phyloP scores from a whole-genome alignment of 2,888 invertebrate genomes.

The Crioceris asparagi region DNA sequence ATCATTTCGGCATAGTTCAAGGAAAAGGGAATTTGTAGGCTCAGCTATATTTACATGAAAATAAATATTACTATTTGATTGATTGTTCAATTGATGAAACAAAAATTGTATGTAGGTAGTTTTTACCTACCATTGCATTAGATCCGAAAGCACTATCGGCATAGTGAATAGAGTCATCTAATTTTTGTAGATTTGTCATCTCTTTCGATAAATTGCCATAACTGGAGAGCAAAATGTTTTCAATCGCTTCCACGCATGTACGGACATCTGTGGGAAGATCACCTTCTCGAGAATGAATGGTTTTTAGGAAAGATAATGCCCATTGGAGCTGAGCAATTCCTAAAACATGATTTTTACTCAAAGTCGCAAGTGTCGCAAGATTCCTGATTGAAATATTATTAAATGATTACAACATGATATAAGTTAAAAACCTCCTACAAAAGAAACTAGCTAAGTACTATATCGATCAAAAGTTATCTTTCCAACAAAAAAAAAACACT shows the following conservation, averaged over 20 bases:
- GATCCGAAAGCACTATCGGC: constrained; percentile 17
- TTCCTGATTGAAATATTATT: too few species aligned
- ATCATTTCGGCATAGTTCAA: constrained; percentile 31
- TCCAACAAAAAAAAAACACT: too few species aligned
- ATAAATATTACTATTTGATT: too few species aligned
- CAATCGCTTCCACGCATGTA: constrained; percentile 33
- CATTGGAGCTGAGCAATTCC: constrained; percentile 39
- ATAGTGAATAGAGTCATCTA: constrained; percentile 19
- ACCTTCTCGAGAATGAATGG: constrained; percentile 30
- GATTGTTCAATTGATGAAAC: background rate
- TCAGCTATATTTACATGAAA: background rate
- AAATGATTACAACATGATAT: too few species aligned
- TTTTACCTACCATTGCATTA: background rate
- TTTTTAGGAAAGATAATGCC: constrained; percentile 35
- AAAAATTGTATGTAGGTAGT: background rate
- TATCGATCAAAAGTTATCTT: too few species aligned
- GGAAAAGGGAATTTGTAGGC: constrained; percentile 25
- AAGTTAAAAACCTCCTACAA: too few species aligned
- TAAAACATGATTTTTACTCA: too few species aligned
- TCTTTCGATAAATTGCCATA: constrained; percentile 30
- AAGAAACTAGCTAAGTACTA: too few species aligned
- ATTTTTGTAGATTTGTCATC: constrained; percentile 12
- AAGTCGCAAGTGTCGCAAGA: too few species aligned
- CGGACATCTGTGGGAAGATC: constrained; percentile 33
- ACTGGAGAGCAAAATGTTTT: constrained; percentile 33